These are phyloP conservation scores for Coenonympha glycerion DNA, from an alignment of 2,888 invertebrate genomes.

Conservation along the genomic window DNA sequence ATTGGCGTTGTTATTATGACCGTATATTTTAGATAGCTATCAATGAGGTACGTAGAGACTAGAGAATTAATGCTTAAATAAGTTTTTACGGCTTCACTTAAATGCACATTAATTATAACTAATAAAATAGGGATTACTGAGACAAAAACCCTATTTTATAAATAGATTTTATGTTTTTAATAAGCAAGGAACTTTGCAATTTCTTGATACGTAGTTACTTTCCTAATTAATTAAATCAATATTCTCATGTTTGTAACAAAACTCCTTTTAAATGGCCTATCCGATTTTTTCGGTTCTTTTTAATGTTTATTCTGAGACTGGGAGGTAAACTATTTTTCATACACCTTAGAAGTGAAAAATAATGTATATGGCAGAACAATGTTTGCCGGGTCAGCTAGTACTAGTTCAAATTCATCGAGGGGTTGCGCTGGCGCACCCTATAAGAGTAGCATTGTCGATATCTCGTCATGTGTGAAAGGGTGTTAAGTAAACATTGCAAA, in stretches of 20 bases:
- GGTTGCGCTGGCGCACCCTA: constrained; percentile 33
- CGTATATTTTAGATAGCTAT: too few species aligned
- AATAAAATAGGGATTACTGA: background rate
- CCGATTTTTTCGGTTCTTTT: too few species aligned
- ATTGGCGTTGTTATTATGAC: constrained; percentile 1
- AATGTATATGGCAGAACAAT: too few species aligned
- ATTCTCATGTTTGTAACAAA: too few species aligned
- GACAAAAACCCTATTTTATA: background rate
- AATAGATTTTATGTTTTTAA: background rate
- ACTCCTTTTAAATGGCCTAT: too few species aligned
- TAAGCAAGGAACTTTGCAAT: constrained; percentile 6
- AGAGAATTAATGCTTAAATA: constrained; percentile 3
- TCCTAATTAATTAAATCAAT: too few species aligned
- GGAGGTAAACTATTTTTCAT: too few species aligned
- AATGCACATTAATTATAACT: background rate
- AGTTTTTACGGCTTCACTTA: constrained; percentile 7
- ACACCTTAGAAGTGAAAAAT: too few species aligned
- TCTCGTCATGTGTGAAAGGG: constrained; percentile 76
- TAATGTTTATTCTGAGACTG: too few species aligned
- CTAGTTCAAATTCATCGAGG: constrained; percentile 16
- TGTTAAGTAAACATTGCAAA: constrained; percentile 78
- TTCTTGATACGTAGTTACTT: constrained; percentile 12
- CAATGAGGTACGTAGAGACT: too few species aligned
- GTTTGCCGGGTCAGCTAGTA: too few species aligned
- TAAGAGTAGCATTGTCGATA: constrained; percentile 53